phyloP scores from a whole-genome alignment of 1,140 invertebrate species.

The Glomeris maerens region DNA sequence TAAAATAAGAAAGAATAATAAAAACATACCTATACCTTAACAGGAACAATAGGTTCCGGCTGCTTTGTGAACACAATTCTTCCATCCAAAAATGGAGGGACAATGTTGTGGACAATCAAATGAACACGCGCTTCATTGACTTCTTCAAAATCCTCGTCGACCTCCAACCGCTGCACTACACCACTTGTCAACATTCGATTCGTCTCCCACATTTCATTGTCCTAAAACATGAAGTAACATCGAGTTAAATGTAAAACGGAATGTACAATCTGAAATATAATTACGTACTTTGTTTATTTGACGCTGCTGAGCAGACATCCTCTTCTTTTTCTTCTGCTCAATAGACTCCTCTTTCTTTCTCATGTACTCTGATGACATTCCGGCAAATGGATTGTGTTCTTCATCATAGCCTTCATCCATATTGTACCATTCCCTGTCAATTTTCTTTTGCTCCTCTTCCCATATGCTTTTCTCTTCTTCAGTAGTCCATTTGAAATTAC shows the following conservation, averaged over 20 bases:
- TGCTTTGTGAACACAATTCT: constrained; percentile 98
- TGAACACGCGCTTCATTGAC: constrained; percentile 85
- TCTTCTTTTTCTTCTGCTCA: constrained; percentile 74
- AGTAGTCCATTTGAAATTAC: constrained; percentile 33
- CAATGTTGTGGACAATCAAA: constrained; percentile 92
- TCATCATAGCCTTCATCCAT: constrained; percentile 89
- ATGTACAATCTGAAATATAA: not conserved
- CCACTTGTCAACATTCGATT: constrained; percentile 95
- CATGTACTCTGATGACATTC: constrained; percentile 78
- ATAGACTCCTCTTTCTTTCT: constrained; percentile 81
- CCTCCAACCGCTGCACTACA: constrained; percentile 75
- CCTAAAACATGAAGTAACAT: constrained; percentile 32
- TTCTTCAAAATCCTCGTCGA: constrained; percentile 84
- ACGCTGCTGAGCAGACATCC: constrained; percentile 81
- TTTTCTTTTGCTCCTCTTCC: constrained; percentile 82
- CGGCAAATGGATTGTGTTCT: constrained; percentile 79
- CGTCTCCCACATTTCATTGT: constrained; percentile 97
- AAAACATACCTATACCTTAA: constrained; percentile 38
- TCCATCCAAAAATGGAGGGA: constrained; percentile 97
- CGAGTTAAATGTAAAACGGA: not conserved
- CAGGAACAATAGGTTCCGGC: constrained; percentile 87
- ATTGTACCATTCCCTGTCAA: constrained; percentile 94
- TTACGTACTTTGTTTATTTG: constrained; percentile 61
- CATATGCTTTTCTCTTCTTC: constrained; percentile 61
- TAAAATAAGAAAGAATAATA: constrained; percentile 6